Percentiles rank a stretch among this genome's conserved stretches.
phyloP scores from a whole-genome alignment of 1,140 invertebrate species.

The Cepaea nemoralis region DNA sequence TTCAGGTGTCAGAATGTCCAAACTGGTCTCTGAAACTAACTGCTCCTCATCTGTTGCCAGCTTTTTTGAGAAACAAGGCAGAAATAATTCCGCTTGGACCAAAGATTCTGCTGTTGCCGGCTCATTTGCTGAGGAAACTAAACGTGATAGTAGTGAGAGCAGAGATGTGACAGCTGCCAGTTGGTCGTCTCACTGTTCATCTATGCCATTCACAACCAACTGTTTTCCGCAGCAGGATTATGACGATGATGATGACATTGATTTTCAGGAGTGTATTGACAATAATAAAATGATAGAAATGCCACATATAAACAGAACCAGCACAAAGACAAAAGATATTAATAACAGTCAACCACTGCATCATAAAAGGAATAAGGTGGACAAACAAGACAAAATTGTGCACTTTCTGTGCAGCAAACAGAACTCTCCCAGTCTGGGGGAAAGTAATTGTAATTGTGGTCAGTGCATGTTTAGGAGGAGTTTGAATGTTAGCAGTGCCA shows the following conservation, averaged over 20 bases:
- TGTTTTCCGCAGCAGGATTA: not conserved
- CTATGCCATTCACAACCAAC: not conserved
- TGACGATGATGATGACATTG: not conserved
- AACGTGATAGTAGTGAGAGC: not conserved
- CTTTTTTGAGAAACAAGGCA: not conserved
- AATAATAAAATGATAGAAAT: no score
- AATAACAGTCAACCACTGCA: not conserved
- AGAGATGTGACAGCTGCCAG: not conserved
- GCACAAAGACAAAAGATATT: no score
- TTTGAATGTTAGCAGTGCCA: no score
- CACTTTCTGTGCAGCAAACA: not conserved
- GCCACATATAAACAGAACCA: not conserved
- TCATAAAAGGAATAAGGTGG: not conserved
- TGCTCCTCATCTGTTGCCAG: not conserved
- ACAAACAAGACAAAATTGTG: not conserved
- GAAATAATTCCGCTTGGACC: not conserved
- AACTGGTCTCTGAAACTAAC: not conserved
- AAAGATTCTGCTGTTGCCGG: not conserved
- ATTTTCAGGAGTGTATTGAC: not conserved
- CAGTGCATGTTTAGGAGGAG: not conserved
- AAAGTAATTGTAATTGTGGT: not conserved
- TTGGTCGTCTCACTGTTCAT: not conserved
- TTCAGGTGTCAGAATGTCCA: not conserved
- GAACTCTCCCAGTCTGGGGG: not conserved
- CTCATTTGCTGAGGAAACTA: not conserved